phyloP scores from a whole-genome alignment of 2,113 vertebrate genomes.

The Brienomyrus brachyistius region DNA sequence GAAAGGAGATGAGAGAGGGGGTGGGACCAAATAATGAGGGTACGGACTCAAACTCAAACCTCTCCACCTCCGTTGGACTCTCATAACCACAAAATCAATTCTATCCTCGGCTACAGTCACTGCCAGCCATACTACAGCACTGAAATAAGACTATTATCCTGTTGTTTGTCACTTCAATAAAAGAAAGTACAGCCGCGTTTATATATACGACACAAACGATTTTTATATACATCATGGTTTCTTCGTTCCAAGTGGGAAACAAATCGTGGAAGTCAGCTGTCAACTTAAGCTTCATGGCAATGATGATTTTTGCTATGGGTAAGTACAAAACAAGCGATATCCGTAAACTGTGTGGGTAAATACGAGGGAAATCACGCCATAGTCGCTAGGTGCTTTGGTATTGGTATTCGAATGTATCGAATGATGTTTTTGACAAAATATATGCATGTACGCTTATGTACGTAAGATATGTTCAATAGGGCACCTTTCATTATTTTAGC shows the following conservation, averaged over 20 bases:
- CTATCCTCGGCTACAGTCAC: conserved; percentile 54
- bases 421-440: not conserved
- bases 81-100: conserved; percentile 54
- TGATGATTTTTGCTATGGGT: conserved; percentile 33
- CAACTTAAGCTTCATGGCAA: conserved; percentile 29
- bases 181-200: not conserved
- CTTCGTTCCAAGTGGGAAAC: conserved; percentile 18
- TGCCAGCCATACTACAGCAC: conserved; percentile 58
- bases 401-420: not conserved
- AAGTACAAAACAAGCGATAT: conserved; percentile 26
- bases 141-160: conserved; percentile 33
- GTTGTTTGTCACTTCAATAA: conserved; percentile 20
- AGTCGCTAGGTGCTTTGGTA: not conserved
- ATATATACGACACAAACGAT: not conserved
- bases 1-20: not conserved
- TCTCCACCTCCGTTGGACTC: conserved; percentile 15
- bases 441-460: not conserved
- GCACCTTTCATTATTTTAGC: not conserved
- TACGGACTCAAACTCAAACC: conserved; percentile 12
- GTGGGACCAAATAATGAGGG: not conserved
- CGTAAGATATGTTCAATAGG: not conserved
- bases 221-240: conserved; percentile 23
- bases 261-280: conserved; percentile 23
- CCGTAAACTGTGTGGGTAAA: not conserved
- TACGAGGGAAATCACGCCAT: not conserved